phyloP scores from a whole-genome alignment of 2,888 invertebrate genomes.

The Carcina quercana region DNA sequence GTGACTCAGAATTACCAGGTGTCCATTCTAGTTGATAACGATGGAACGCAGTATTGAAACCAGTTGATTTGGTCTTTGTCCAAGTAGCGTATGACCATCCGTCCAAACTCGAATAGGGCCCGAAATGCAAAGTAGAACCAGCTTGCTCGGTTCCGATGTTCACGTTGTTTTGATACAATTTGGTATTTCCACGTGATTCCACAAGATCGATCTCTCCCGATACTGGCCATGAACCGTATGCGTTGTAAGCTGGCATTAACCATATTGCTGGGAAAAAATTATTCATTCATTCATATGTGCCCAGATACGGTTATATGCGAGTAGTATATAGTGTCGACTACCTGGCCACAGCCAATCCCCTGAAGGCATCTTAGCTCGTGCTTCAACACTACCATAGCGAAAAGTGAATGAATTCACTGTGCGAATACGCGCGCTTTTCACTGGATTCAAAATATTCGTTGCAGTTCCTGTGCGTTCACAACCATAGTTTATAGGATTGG shows the following conservation, averaged over 20 bases:
- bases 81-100: conserved; percentile 71
- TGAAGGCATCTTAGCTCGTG: conserved; percentile 78
- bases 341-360: conserved; percentile 83
- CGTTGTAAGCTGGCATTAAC: conserved; percentile 78
- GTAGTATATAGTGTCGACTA: too few species aligned
- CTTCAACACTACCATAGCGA: conserved; percentile 77
- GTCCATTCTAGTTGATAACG: conserved; percentile 80
- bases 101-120: conserved; percentile 72
- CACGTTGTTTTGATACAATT: conserved; percentile 53
- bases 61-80: conserved; percentile 41
- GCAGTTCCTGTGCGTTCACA: conserved; percentile 72
- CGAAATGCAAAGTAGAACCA: conserved; percentile 80
- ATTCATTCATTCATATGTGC: too few species aligned
- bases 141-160: conserved; percentile 75
- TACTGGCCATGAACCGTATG: conserved; percentile 80
- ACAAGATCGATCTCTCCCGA: conserved; percentile 83
- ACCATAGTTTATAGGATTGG: conserved; percentile 72
- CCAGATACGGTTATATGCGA: too few species aligned
- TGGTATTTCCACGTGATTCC: conserved; percentile 78
- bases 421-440: conserved; percentile 78
- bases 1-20: conserved; percentile 39
- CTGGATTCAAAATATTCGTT: conserved; percentile 75
- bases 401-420: conserved; percentile 78
- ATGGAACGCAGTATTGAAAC: conserved; percentile 76
- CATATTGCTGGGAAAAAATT: conserved; percentile 78